A percentile compares a stretch with the other conserved stretches of the same genome.
These are phyloP conservation scores for Charanyca ferruginea DNA, from an alignment of 2,888 invertebrate species.

Conservation along the genomic window DNA sequence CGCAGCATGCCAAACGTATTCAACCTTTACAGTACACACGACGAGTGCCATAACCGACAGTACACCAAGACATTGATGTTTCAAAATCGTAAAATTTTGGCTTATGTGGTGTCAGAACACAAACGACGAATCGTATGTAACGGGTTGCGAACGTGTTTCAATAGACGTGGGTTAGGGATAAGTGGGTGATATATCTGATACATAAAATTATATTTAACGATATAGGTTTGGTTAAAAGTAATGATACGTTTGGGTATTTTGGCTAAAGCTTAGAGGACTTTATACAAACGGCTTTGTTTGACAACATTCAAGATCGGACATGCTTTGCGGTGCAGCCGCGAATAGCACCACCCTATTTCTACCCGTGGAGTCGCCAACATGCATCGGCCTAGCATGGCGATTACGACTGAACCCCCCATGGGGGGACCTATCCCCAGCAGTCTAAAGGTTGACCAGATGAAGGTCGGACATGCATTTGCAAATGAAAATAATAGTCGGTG, in stretches of 20 bases:
- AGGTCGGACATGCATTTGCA: no score
- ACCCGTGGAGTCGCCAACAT: no score
- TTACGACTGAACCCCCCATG: no score
- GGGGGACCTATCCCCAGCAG: no score
- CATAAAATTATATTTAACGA: conserved; percentile 32
- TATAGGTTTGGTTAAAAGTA: conserved; percentile 20
- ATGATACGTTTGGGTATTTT: background rate
- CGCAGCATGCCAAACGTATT: no score
- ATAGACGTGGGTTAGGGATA: conserved; percentile 44
- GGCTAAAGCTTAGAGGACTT: conserved; percentile 1
- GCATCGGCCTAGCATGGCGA: no score
- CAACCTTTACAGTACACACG: no score
- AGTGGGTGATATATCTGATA: conserved; percentile 43
- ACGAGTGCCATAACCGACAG: rapidly evolving
- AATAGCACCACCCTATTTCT: no score
- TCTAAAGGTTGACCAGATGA: no score
- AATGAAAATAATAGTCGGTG: no score
- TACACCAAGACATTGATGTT: background rate
- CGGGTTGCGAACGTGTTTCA: conserved; percentile 43
- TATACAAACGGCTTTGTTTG: background rate
- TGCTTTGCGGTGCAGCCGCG: no score
- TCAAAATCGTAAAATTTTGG: background rate
- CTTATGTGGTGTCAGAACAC: conserved; percentile 11
- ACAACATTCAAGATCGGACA: background rate
- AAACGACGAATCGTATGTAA: conserved; percentile 29